These are phyloP conservation scores for Styela plicata DNA, from an alignment of 23 tunicate genomes.

Conservation along the genomic window DNA sequence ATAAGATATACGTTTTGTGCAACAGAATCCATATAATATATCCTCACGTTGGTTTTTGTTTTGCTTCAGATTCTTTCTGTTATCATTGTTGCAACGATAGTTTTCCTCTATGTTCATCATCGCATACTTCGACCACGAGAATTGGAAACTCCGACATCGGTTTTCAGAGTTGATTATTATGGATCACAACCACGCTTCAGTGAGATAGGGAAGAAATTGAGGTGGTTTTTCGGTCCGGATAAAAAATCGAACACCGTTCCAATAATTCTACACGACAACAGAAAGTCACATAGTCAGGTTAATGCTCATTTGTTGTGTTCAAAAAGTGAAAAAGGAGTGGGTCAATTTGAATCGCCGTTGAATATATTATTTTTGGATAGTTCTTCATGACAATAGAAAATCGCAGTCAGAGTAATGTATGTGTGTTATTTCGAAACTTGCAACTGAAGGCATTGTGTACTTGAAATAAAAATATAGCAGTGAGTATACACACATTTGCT, in stretches of 20 bases:
- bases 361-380: no score
- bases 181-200: background rate
- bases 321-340: no score
- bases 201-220: background rate
- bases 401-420: no score
- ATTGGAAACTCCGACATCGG: background rate
- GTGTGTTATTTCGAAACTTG: no score
- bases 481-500: no score
- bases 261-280: slow-evolving; percentile 28
- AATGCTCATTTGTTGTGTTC: no score
- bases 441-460: no score
- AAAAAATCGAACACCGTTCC: slow-evolving; percentile 28
- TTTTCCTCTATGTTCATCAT: background rate
- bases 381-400: no score
- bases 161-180: background rate
- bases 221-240: slow-evolving; percentile 22
- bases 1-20: no score
- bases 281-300: slow-evolving; percentile 4
- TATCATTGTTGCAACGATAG: background rate
- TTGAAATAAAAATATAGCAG: no score
- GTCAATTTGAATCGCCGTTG: no score
- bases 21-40: no score
- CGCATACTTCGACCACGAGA: slow-evolving; percentile 7
- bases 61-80: slow-evolving; percentile 6
- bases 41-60: slow-evolving; percentile 58